Base-by-base conservation (phyloP, 2,888 invertebrate genomes). In the Parascotia fuliginaria region DNA sequence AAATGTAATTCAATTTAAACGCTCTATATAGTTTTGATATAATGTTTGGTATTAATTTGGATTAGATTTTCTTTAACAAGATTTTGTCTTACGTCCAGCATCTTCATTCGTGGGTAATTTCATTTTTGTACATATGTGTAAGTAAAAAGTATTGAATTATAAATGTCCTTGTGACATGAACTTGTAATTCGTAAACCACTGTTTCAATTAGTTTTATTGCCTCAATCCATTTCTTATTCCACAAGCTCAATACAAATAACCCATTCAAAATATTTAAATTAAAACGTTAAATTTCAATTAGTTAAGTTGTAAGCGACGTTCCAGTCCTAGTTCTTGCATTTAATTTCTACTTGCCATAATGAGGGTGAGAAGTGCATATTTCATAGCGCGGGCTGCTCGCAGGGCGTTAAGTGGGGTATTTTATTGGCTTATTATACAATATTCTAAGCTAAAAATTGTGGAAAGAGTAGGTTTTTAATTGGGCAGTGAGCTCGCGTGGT, bases 401-500 rank as follows among this genome's bases (percentile, higher is more conserved):
- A 70, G 81, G 86, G 89, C 89, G 85, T 87, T 87, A 89, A 91
- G 91, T 87, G 90, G 87, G 88, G 88, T 92, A 90, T 88, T 92
- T 92, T 92, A 92, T 91, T 83, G 91, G 89, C 87, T 89, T 92
- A 92, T 92, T 92, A 92, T 92, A 88, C 91, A 89, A 92, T 89
- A 91, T 90, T 89, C 91, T 91, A 90, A 92, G 91, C 90, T 92
- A 88, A 91, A 91, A 91, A 89, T 92, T 84, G 88, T 87, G 88
- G 87, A 91, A 89, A 89, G 91, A 91, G 92, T 88, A 89, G 85
- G 89, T 87, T 91, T 92, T 92, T 91, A 92, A 91, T 91, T 92
- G 90, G 89, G 87, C 87, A 81, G 80, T 71, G 81, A 81, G 85
- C 84, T 89, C 81, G 91, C 87, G 86, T 92, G 92, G 82, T 71